These are phyloP conservation scores for Diloba caeruleocephala DNA, from an alignment of 2,888 invertebrate species.

Conservation along the genomic window DNA sequence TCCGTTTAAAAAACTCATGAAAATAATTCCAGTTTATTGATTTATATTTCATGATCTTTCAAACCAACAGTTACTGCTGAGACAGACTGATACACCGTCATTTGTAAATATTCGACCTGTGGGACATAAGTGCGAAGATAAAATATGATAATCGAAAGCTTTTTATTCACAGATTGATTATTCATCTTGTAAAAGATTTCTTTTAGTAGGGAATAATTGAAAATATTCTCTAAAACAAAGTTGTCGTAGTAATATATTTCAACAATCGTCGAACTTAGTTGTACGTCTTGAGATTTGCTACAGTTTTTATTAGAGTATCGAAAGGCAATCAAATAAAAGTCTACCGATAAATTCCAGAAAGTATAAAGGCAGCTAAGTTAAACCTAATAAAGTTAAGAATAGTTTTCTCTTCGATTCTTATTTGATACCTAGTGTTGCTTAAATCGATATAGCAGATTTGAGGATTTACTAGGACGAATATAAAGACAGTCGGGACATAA, in stretches of 20 bases:
- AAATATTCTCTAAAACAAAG: conserved; percentile 43
- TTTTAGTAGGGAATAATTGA: conserved; percentile 36
- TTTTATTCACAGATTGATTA: no score
- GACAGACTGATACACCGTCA: no score
- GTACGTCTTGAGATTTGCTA: conserved; percentile 45
- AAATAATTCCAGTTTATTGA: conserved; percentile 28
- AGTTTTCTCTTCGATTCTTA: conserved; percentile 28
- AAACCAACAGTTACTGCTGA: neutral
- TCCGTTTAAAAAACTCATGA: conserved; percentile 11
- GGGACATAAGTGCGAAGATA: no score
- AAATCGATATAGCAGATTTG: conserved; percentile 25
- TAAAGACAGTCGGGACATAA: neutral
- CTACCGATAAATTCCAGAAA: conserved; percentile 39
- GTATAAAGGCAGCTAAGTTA: conserved; percentile 45
- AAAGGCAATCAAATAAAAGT: conserved; percentile 47
- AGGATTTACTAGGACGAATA: conserved; percentile 18
- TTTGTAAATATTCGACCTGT: no score
- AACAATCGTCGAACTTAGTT: conserved; percentile 44
- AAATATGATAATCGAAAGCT: no score
- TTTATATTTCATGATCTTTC: conserved; percentile 19
- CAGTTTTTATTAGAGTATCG: conserved; percentile 46
- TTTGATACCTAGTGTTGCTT: conserved; percentile 26
- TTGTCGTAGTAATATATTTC: conserved; percentile 34
- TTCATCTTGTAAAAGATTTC: conserved; percentile 6
- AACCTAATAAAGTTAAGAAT: conserved; percentile 45